phyloP scores from a whole-genome alignment of 2,888 invertebrate species.

The Sicus ferrugineus region DNA sequence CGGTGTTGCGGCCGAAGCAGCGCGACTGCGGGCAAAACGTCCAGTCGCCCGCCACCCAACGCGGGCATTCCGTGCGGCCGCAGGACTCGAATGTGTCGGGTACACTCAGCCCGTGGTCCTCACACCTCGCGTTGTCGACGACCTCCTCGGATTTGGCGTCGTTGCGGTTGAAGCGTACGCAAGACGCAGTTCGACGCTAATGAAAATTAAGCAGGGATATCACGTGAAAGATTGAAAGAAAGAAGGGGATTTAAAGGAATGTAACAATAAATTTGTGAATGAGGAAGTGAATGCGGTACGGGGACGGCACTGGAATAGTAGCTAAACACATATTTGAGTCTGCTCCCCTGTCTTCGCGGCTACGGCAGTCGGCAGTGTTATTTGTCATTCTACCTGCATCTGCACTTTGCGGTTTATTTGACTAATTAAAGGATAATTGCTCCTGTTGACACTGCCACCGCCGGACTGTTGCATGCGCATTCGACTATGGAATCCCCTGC shows the following conservation, averaged over 20 bases:
- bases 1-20: slow-evolving; percentile 79
- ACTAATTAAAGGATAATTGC: slow-evolving; percentile 37
- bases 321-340: slow-evolving; percentile 8
- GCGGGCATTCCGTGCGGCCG: slow-evolving; percentile 75
- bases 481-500: slow-evolving; percentile 3
- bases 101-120: slow-evolving; percentile 73
- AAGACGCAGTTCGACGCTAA: slow-evolving; percentile 57
- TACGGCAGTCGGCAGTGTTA: neutral
- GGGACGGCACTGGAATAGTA: neutral
- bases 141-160: slow-evolving; percentile 64
- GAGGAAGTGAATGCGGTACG: neutral
- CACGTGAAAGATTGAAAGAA: slow-evolving; percentile 1
- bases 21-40: slow-evolving; percentile 75
- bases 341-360: slow-evolving; percentile 3
- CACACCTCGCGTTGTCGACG: slow-evolving; percentile 74
- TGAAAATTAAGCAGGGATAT: slow-evolving; percentile 34
- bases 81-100: slow-evolving; percentile 73
- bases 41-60: slow-evolving; percentile 78
- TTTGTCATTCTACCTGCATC: slow-evolving; percentile 13
- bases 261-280: neutral
- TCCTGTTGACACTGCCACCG: slow-evolving; percentile 13
- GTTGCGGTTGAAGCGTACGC: slow-evolving; percentile 44
- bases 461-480: slow-evolving; percentile 10
- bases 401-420: slow-evolving; percentile 31
- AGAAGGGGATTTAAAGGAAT: neutral